phyloP scores from a whole-genome alignment of 35 echinoderm and acorn worm genomes.

The Apostichopus californicus region DNA sequence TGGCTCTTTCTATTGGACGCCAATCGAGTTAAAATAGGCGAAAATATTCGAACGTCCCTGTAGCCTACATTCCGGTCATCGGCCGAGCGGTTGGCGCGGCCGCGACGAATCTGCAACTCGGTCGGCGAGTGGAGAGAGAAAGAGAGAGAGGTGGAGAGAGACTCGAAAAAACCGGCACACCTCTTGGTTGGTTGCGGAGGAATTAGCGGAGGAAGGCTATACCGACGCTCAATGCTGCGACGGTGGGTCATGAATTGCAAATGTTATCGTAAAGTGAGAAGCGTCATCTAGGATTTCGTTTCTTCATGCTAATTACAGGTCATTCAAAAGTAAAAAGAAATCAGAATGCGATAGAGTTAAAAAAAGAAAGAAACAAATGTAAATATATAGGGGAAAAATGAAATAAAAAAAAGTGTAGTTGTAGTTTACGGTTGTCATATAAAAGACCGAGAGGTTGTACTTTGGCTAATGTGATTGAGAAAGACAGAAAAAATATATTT shows the following conservation, averaged over 20 bases:
- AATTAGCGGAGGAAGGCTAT: constrained; percentile 7
- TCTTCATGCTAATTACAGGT: constrained; percentile 11
- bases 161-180: background rate
- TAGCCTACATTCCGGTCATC: constrained; percentile 44
- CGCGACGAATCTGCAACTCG: constrained; percentile 6
- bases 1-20: background rate
- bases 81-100: constrained; percentile 12
- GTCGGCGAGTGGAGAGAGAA: background rate
- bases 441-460: background rate
- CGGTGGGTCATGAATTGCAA: constrained; percentile 39
- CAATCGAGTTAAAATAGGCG: background rate
- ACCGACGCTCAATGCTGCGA: constrained; percentile 5
- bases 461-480: background rate
- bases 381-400: too few species aligned
- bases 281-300: background rate
- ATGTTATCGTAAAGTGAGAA: constrained; percentile 34
- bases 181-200: constrained; percentile 1
- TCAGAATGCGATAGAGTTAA: background rate
- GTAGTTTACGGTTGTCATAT: too few species aligned
- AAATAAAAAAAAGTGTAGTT: too few species aligned
- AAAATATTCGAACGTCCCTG: constrained; percentile 1
- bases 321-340: constrained; percentile 13
- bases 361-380: background rate
- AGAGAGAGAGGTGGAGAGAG: background rate
- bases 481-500: background rate